Percentiles rank a stretch among this genome's conserved stretches.
These are phyloP conservation scores for Caenorhabditis afra DNA, from an alignment of 2,888 invertebrate species.

Conservation along the genomic window DNA sequence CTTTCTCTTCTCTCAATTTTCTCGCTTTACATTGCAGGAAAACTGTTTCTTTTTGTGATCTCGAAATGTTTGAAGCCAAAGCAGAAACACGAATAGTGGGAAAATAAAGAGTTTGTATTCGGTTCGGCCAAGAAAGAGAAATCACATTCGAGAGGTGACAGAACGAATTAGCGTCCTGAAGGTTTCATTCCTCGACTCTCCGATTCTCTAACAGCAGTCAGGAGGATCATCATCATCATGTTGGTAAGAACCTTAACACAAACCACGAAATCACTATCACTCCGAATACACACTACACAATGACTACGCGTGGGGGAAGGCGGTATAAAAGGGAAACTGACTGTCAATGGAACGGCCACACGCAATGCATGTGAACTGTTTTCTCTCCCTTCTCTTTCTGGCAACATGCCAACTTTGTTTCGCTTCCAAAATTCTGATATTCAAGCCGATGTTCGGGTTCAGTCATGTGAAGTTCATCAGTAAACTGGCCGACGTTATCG, in stretches of 20 bases:
- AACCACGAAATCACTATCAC: neutral
- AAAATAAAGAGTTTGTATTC: no score
- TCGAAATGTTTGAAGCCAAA: neutral
- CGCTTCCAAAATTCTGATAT: constrained; percentile 34
- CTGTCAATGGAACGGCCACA: neutral
- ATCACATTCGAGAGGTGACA: no score
- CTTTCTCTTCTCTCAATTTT: neutral
- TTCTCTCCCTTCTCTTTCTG: neutral
- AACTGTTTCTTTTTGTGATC: neutral
- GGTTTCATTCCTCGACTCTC: no score
- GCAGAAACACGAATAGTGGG: neutral
- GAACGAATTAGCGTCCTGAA: no score
- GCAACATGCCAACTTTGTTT: neutral
- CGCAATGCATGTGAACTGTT: constrained; percentile 41
- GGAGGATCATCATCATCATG: no score
- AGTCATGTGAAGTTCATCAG: constrained; percentile 53
- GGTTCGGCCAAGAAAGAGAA: neutral
- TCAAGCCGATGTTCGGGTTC: constrained; percentile 48
- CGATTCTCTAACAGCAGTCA: no score
- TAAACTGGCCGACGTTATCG: constrained; percentile 39
- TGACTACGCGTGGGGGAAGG: no score
- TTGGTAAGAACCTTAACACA: neutral
- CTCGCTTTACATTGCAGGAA: neutral
- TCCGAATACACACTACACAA: neutral
- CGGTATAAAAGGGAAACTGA: constrained; percentile 14